Evolutionary conservation across 2,113 vertebrate genomes (phyloP).

Genomic region (Gallinago media): DNA sequence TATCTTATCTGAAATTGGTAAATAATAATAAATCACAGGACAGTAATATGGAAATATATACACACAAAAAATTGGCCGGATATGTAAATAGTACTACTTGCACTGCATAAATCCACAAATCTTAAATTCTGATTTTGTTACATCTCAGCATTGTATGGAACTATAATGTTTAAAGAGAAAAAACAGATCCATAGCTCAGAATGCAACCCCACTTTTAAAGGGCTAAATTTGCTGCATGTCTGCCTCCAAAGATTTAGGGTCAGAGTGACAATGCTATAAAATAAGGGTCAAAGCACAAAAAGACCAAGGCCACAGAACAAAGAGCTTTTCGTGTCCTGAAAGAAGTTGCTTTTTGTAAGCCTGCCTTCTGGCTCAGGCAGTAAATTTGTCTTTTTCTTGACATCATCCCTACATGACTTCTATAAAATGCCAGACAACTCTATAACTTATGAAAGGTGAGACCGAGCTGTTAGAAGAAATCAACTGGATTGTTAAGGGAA

Average conservation of each 20-base stretch:
- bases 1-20: neutral
- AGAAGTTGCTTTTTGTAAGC: constrained; percentile 49
- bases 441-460: neutral
- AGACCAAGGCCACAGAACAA: constrained; percentile 62
- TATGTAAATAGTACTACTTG: neutral
- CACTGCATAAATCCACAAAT: neutral
- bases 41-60: neutral
- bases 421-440: neutral
- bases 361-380: constrained; percentile 22
- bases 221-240: constrained; percentile 45
- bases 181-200: neutral
- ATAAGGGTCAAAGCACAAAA: constrained; percentile 63
- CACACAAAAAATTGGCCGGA: neutral
- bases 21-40: neutral
- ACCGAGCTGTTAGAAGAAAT: neutral
- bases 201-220: neutral
- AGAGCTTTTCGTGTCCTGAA: constrained; percentile 57
- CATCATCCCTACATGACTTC: constrained; percentile 30
- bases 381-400: constrained; percentile 52
- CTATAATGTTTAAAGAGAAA: constrained; percentile 7
- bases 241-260: constrained; percentile 57
- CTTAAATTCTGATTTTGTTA: neutral
- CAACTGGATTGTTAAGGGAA: neutral
- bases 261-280: constrained; percentile 62
- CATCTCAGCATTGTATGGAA: neutral